A percentile compares a stretch with the other conserved stretches of the same genome.
Conservation (phyloP, 2,113 vertebrate species). For the Eolophus roseicapilla region DNA sequence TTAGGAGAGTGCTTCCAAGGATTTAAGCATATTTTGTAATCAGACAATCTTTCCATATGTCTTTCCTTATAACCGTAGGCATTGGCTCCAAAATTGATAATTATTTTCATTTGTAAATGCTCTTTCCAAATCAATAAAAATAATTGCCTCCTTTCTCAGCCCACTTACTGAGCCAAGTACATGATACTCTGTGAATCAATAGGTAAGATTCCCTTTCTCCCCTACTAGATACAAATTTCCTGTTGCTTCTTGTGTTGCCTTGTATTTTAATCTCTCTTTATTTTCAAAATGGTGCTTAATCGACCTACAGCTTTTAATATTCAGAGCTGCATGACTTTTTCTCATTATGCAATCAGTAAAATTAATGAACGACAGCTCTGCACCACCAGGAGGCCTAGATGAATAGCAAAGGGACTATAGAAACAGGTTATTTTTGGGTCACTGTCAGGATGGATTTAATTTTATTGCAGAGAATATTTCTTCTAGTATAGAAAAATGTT, state of each 20-base stretch:
- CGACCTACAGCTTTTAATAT: conserved; percentile 51
- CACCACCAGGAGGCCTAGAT: conserved; percentile 44
- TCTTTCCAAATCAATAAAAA: background rate
- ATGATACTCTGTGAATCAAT: background rate
- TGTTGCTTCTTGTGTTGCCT: background rate
- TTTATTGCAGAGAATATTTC: conserved; percentile 9
- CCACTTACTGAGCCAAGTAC: background rate
- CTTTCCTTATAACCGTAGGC: background rate
- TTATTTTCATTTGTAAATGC: background rate
- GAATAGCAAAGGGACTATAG: conserved; percentile 37
- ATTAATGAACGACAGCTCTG: conserved; percentile 59
- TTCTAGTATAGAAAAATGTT: conserved; percentile 32
- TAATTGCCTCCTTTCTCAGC: background rate
- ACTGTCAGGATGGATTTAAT: conserved; percentile 27
- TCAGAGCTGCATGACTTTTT: conserved; percentile 58
- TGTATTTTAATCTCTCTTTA: conserved; percentile 34
- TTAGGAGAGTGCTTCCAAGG: background rate
- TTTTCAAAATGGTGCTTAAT: conserved; percentile 53
- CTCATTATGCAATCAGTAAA: conserved; percentile 68
- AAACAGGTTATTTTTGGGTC: conserved; percentile 55
- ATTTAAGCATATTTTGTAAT: background rate
- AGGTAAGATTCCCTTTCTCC: background rate
- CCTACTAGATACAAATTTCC: background rate
- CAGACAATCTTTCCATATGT: background rate
- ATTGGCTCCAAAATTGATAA: background rate